phyloP scores from a whole-genome alignment of 2,888 invertebrate genomes.

The Drosophila demipolita region DNA sequence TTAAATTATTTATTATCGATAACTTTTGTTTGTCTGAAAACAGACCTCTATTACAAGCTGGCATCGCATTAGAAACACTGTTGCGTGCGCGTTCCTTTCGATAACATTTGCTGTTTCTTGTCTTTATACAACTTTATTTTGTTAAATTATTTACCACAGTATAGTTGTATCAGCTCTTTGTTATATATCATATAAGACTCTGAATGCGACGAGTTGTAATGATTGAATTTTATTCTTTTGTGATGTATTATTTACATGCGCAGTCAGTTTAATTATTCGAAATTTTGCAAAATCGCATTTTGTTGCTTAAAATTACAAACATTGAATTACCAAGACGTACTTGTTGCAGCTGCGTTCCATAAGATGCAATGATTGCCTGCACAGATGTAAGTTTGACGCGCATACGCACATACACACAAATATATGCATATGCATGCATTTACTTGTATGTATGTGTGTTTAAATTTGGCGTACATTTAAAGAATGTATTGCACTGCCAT shows the following conservation, averaged over 20 bases:
- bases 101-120: conserved; percentile 28
- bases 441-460: not conserved
- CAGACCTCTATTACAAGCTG: conserved; percentile 1
- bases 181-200: not conserved
- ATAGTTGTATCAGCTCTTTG: not conserved
- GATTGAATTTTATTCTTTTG: not conserved
- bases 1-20: not conserved
- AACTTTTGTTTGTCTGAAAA: not conserved
- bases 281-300: conserved; percentile 31
- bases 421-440: not conserved
- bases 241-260: conserved; percentile 8
- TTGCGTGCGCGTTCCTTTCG: conserved; percentile 43
- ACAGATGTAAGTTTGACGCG: conserved; percentile 64
- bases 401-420: conserved; percentile 34
- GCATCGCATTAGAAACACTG: conserved; percentile 15
- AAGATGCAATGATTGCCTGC: conserved; percentile 37
- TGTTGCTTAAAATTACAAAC: conserved; percentile 10
- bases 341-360: not conserved
- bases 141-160: not conserved
- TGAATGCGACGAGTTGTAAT: not conserved
- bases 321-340: conserved; percentile 2
- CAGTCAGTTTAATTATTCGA: conserved; percentile 18
- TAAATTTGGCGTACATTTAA: not conserved
- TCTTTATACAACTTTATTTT: conserved; percentile 7
- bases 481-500: not conserved